These are phyloP conservation scores for Trichomalopsis sarcophagae DNA, from an alignment of 1,140 invertebrate genomes.

Conservation along the genomic window DNA sequence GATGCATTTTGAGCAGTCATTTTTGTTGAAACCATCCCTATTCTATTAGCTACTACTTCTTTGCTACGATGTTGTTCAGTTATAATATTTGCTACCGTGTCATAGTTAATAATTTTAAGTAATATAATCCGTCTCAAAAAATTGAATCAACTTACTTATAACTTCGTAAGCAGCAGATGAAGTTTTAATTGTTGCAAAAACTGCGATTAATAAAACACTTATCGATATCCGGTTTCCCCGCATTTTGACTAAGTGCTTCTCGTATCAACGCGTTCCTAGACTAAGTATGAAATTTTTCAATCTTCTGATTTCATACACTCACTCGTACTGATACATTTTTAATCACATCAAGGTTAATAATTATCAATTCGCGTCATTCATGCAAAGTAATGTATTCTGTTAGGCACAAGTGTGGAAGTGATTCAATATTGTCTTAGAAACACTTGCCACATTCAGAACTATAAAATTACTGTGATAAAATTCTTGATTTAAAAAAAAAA, in stretches of 20 bases:
- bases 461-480: neutral
- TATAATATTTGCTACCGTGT: too few species aligned
- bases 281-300: conserved; percentile 14
- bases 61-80: too few species aligned
- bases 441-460: neutral
- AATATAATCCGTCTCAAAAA: too few species aligned
- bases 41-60: too few species aligned
- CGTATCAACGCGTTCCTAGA: neutral
- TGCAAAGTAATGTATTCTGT: neutral
- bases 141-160: neutral
- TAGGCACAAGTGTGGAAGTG: conserved; percentile 6
- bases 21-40: too few species aligned
- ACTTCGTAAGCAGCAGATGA: neutral
- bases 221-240: neutral
- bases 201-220: neutral
- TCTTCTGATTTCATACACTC: neutral
- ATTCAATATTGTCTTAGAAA: neutral
- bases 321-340: neutral
- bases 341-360: neutral
- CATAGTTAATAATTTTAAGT: too few species aligned
- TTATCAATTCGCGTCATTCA: conserved; percentile 9
- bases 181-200: neutral
- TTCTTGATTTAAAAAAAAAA: too few species aligned
- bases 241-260: neutral
- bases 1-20: too few species aligned